Conservation (phyloP, 2,797 vertebrate species). For the Anabacerthia variegaticeps region DNA sequence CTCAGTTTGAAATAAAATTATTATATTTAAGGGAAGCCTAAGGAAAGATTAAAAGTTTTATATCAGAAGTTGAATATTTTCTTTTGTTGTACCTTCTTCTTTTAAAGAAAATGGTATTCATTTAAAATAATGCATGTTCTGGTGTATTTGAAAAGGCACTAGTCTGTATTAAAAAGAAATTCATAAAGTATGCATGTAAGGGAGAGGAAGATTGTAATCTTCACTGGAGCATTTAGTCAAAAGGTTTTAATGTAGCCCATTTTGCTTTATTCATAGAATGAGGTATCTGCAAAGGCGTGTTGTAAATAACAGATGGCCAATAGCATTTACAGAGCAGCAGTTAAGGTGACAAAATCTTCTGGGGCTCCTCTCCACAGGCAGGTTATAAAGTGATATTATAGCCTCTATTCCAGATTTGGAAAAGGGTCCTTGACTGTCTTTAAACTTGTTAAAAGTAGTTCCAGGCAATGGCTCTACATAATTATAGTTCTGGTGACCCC, state of each 20-base stretch:
- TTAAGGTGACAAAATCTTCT: not conserved
- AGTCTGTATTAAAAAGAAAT: conserved; percentile 24
- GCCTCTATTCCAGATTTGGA: not conserved
- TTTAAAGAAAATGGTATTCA: conserved; percentile 34
- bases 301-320: conserved; percentile 20
- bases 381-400: not conserved
- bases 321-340: not conserved
- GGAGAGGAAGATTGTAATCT: conserved; percentile 3
- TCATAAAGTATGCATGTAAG: conserved; percentile 23
- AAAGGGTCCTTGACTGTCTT: not conserved
- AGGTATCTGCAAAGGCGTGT: not conserved
- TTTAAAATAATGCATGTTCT: conserved; percentile 35
- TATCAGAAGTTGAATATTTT: conserved; percentile 61
- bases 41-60: conserved; percentile 62
- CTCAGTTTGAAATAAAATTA: conserved; percentile 59
- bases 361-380: not conserved
- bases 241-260: not conserved
- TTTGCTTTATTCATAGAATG: not conserved
- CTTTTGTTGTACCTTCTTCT: conserved; percentile 36
- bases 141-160: conserved; percentile 29
- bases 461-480: not conserved
- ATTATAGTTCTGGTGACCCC: not conserved
- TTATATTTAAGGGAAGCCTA: conserved; percentile 42
- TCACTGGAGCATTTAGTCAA: not conserved
- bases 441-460: not conserved